Evolutionary conservation across 37 sponge, comb jelly and placozoan species (phyloP), one percentile per base, ranked within the genome.

Genomic region (Haliclona indistincta): DNA sequence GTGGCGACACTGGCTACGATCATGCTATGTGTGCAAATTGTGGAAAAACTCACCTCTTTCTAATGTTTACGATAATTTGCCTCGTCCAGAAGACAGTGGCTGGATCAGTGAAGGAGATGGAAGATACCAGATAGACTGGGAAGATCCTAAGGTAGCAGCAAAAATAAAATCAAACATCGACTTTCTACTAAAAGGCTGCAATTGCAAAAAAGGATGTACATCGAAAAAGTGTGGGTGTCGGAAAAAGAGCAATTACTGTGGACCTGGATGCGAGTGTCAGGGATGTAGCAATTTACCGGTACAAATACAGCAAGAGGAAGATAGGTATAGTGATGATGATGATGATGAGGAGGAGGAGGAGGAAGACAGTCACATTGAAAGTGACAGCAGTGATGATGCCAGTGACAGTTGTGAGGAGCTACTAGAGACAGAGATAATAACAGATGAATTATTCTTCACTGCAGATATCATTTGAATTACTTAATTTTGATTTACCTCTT

Each of bases 221-320:
- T 23, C 13, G 1, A 34, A 28, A 11, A 64, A 13, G 22, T 76
- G 77, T 63, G 77, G 77, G 2, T 76, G 66, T 11, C 34, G 66
- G 33, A 76, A 76, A 63, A 76, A 63, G 51, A 7, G 13, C 17
- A 63, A 0, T 0, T 26, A 11, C 32, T 76, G 77, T 76, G 77
- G 77, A 0, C 77, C 77, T 25, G 77, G 77, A 4, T 76, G 65
- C 40, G 65, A 63, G 30, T 76, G 77, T 42, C 77, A 76, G 4
- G n/a, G n/a, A n/a, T n/a, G n/a, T n/a, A n/a, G n/a, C n/a, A n/a
- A n/a, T n/a, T n/a, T n/a, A n/a, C n/a, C n/a, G n/a, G n/a, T n/a
- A n/a, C n/a, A n/a, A n/a, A n/a, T n/a, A n/a, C n/a, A n/a, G n/a
- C n/a, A n/a, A n/a, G n/a, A n/a, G n/a, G n/a, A n/a, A n/a, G n/a